A percentile compares a stretch with the other conserved stretches of the same genome.
Evolutionary conservation across 2,797 vertebrate species (phyloP).

Genomic region (Cottoperca gobio): DNA sequence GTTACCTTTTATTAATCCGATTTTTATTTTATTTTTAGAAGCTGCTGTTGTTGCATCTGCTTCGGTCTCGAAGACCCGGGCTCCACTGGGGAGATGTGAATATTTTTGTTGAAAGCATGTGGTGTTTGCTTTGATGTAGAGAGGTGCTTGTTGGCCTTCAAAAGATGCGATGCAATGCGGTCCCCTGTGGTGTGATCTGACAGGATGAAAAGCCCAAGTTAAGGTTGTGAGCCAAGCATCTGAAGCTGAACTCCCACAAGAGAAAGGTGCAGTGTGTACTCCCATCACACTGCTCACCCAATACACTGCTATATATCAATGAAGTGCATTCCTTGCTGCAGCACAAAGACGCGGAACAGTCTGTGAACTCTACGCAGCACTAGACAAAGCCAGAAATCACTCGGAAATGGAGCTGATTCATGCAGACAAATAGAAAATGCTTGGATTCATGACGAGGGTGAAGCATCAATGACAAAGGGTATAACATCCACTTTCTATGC

Average conservation of each 20-base stretch:
- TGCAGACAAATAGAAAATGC: constrained; percentile 11
- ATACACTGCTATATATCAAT: constrained; percentile 15
- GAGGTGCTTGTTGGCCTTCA: constrained; percentile 69
- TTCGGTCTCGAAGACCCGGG: background rate
- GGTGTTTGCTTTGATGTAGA: constrained; percentile 76
- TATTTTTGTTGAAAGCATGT: constrained; percentile 46
- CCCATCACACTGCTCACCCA: background rate
- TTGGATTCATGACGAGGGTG: background rate
- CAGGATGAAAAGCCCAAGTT: constrained; percentile 64
- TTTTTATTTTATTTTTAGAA: constrained; percentile 1
- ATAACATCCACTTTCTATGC: background rate
- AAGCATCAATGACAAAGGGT: background rate
- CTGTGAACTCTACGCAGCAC: constrained; percentile 14
- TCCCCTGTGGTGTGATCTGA: constrained; percentile 55
- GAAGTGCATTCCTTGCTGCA: constrained; percentile 16
- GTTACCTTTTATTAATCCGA: background rate
- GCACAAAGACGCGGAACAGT: background rate
- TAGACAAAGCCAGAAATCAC: constrained; percentile 10
- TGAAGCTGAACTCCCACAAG: constrained; percentile 51
- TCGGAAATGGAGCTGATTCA: constrained; percentile 26
- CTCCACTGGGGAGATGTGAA: constrained; percentile 26
- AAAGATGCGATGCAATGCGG: constrained; percentile 28
- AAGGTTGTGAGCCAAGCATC: constrained; percentile 49
- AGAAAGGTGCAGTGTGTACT: constrained; percentile 33
- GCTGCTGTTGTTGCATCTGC: constrained; percentile 18